phyloP scores from a whole-genome alignment of 1,140 invertebrate genomes.

The Zophobas morio region DNA sequence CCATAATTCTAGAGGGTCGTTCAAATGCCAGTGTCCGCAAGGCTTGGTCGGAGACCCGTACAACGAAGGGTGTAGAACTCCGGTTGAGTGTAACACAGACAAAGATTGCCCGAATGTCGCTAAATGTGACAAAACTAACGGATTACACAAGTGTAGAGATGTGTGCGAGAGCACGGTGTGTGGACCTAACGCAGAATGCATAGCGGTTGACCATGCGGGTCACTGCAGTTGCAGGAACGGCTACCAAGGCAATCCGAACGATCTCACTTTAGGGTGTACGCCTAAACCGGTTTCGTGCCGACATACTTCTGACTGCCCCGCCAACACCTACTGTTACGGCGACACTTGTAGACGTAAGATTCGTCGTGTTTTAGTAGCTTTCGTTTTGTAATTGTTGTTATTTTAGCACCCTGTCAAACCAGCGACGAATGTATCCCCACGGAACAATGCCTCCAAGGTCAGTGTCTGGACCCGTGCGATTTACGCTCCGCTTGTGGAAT shows the following conservation, averaged over 20 bases:
- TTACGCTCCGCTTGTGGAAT: conserved; percentile 86
- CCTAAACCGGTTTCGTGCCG: conserved; percentile 82
- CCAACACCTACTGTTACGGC: conserved; percentile 87
- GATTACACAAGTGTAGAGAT: conserved; percentile 68
- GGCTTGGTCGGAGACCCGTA: conserved; percentile 88
- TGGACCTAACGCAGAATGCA: conserved; percentile 88
- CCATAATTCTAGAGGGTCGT: conserved; percentile 85
- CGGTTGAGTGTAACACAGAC: conserved; percentile 83
- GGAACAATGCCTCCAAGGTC: conserved; percentile 86
- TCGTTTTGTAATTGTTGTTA: conserved; percentile 30
- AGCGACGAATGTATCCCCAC: conserved; percentile 84
- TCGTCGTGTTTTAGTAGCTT: background rate
- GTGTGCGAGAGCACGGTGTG: conserved; percentile 83
- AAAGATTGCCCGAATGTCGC: conserved; percentile 85
- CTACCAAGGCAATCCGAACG: conserved; percentile 82
- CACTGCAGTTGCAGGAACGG: conserved; percentile 84
- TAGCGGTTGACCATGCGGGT: conserved; percentile 78
- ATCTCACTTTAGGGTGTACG: conserved; percentile 80
- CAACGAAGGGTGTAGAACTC: conserved; percentile 81
- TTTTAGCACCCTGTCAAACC: conserved; percentile 82
- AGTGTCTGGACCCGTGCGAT: conserved; percentile 89
- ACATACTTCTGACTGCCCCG: conserved; percentile 79
- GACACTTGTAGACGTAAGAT: conserved; percentile 84
- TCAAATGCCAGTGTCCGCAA: conserved; percentile 83
- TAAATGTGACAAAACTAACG: conserved; percentile 72